Evolutionary conservation across 2,888 invertebrate genomes (phyloP), one percentile per base, ranked within the genome.

Genomic region (Lasius fuliginosus): DNA sequence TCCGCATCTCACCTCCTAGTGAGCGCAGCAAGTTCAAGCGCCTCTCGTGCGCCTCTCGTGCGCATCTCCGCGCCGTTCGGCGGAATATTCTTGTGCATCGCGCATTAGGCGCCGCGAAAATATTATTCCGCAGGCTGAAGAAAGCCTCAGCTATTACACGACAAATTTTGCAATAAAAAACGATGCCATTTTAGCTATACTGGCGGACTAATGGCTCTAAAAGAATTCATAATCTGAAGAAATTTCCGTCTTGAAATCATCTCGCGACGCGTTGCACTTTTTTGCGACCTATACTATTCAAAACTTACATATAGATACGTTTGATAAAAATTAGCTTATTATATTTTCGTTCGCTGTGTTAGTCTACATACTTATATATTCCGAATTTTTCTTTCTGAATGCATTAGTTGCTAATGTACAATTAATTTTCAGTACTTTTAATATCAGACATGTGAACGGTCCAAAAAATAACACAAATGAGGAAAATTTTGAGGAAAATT

Each of bases 1-100:
- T 79, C 79, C 58, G 77, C 58, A 18, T 69, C 27, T 23, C 23
- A 33, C 27, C 15, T 40, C 12, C 33, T 12, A 36, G 42, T 33
- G 23, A 33, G 46, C 79, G n/a, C 23, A 81, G 73, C 58, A 71
- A 46, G 60, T 81, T 49, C 23, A 33, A 23, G 6, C n/a, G 12
- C 42, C 40, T 67, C 36, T 36, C 23, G 23, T 23, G 23, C 23
- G 23, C 23, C 23, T 23, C 67, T 42, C 56, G 5, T 40, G 23
- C 68, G 9, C 56, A 15, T 56, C 56, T 58, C 40, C 53, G 40
- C 56, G 15, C 3, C 12, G 8, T 12, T 23, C 36, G 27, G 30
- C n/a, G n/a, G 27, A 58, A 69, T 67, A 40, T 68, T 42, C 58
- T 15, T 40, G 56, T 40, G 27, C 49, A 42, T 27, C 27, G n/a